Evolutionary conservation across 2,113 vertebrate species (phyloP).

Genomic region (Coregonus clupeaformis): DNA sequence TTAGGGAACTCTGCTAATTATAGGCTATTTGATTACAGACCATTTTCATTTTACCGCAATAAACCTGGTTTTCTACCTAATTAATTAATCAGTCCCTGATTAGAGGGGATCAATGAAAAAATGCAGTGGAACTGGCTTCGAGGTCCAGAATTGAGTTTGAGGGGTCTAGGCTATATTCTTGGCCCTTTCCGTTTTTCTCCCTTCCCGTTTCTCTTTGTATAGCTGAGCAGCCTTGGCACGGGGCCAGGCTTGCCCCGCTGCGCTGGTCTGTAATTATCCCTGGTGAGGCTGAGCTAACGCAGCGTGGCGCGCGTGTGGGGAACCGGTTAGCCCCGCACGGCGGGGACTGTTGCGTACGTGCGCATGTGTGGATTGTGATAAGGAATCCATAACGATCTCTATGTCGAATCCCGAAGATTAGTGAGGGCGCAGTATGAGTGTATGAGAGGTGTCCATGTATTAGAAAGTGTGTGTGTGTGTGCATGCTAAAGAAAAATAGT

Average conservation of each 20-base stretch:
- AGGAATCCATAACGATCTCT: not conserved
- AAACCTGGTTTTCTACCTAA: too few species aligned
- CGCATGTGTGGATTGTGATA: not conserved
- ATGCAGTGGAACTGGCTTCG: too few species aligned
- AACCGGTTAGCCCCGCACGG: constrained; percentile 63
- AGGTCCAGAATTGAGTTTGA: too few species aligned
- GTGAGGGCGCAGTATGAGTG: constrained; percentile 6
- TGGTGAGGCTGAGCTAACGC: constrained; percentile 71
- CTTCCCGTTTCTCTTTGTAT: not conserved
- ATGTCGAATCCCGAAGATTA: constrained; percentile 8
- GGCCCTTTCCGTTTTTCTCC: not conserved
- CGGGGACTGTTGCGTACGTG: not conserved
- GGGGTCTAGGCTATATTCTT: too few species aligned
- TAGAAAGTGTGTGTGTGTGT: constrained; percentile 17
- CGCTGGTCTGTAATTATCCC: constrained; percentile 73
- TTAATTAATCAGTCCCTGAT: too few species aligned
- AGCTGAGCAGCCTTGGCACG: constrained; percentile 51
- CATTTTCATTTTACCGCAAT: too few species aligned
- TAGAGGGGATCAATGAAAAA: too few species aligned
- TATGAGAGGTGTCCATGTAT: not conserved
- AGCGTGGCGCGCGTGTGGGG: constrained; percentile 71
- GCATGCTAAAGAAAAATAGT: not conserved
- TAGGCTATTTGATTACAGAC: too few species aligned
- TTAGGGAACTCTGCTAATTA: too few species aligned
- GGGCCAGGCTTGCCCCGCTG: constrained; percentile 56